Evolutionary conservation across 2,113 vertebrate species (phyloP), one percentile per base, ranked within the genome.

Genomic region (Pygoscelis adeliae): DNA sequence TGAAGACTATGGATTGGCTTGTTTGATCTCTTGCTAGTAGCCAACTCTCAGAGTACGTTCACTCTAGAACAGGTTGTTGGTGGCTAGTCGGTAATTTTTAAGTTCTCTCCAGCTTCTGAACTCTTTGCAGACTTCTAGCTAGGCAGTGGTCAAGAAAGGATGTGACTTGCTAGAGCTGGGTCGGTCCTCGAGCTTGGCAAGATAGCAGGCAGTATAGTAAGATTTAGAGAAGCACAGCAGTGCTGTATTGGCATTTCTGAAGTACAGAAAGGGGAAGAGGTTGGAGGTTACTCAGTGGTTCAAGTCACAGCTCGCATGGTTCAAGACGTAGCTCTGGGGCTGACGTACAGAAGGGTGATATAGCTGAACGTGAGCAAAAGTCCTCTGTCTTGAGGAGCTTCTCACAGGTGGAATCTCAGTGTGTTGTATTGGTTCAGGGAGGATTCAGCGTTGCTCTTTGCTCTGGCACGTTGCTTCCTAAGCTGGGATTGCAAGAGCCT

Each of bases 221-320:
- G 36, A 13, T 11, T 13, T 40, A 32, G 65, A 78, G 66, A 56
- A 73, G 52, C 17, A 29, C 34, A 47, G 29, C 30, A 34, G 55
- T 27, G 34, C 42, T 32, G 15, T 23, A 13, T 12, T 62, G 66
- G 22, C 11, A 3, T 20, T 46, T 62, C 42, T 78, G 34, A 58
- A 73, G 44, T 25, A n/a, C 10, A 15, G 18, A 34, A 62, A 8
- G 32, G 38, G 44, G 27, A 66, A 21, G 59, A 63, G 34, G 7
- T 17, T 67, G 86, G 74, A 32, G 29, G 32, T 62, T 47, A n/a
- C 14, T 74, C n/a, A 5, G 0, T 62, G 32, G 27, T 66, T 76
- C 8, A 23, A 32, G 36, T 69, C 23, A 13, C 29, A 56, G 56
- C 25, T 90, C 2, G 7, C 0, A 0, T 27, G n/a, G 59, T 11